Conservation (phyloP, 2,797 vertebrate species). For the Gallinago nigripennis region DNA sequence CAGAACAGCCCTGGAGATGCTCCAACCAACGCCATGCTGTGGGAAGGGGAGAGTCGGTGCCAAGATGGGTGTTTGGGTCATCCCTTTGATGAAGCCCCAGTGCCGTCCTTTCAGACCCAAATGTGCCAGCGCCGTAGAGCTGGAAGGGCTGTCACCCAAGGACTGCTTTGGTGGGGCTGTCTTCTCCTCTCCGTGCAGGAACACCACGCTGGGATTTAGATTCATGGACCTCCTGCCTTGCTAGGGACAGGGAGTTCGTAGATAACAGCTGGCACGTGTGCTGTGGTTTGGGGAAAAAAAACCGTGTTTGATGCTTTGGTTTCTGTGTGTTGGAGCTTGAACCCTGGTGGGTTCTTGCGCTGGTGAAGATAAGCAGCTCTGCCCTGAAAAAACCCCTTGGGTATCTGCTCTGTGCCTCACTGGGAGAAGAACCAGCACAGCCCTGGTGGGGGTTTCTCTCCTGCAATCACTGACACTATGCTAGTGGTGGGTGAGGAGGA, state of each 20-base stretch:
- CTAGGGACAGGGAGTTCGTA: not conserved
- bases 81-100: not conserved
- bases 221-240: rapidly evolving
- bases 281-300: not conserved
- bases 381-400: rapidly evolving
- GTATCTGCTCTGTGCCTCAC: not conserved
- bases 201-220: rapidly evolving
- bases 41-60: not conserved
- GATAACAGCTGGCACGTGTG: rapidly evolving
- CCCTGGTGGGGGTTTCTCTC: not conserved
- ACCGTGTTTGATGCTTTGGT: rapidly evolving
- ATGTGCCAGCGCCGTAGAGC: rapidly evolving
- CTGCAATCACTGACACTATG: rapidly evolving
- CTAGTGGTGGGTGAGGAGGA: not conserved
- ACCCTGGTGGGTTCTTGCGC: not conserved
- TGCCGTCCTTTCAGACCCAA: rapidly evolving
- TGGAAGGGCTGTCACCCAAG: not conserved
- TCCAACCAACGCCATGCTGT: rapidly evolving
- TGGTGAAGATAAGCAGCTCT: rapidly evolving
- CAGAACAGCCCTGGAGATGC: not conserved
- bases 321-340: not conserved
- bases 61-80: rapidly evolving
- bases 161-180: rapidly evolving
- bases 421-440: not conserved
- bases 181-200: rapidly evolving